Evolutionary conservation across 2,888 invertebrate species (phyloP).

Genomic region (Lochmaea capreae): DNA sequence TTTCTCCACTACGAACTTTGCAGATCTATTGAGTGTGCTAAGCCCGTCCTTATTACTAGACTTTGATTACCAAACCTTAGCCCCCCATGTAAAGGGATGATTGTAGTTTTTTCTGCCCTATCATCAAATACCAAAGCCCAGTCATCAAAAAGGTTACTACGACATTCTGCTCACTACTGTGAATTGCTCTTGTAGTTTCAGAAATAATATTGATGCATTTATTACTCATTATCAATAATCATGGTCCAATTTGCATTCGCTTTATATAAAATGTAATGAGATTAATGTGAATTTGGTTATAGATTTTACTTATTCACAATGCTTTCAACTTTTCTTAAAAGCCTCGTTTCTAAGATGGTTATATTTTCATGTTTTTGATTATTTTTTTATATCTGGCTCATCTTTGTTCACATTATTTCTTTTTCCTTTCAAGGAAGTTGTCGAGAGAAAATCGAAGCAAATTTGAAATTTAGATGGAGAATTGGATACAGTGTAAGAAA

Average conservation of each 20-base stretch:
- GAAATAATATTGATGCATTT: too few species aligned
- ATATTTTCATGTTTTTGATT: neutral
- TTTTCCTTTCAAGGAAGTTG: neutral
- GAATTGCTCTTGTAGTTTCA: too few species aligned
- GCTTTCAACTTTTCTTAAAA: constrained; percentile 3
- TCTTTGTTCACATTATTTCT: neutral
- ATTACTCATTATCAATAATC: neutral
- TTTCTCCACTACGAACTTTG: too few species aligned
- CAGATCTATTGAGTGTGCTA: too few species aligned
- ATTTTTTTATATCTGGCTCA: neutral
- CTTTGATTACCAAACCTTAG: too few species aligned
- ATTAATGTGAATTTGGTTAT: constrained; percentile 20
- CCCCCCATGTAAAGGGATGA: too few species aligned
- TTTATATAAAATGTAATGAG: constrained; percentile 1
- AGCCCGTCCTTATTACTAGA: too few species aligned
- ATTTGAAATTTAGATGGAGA: constrained; percentile 3
- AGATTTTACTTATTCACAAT: constrained; percentile 23
- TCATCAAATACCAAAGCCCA: too few species aligned
- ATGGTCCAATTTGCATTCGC: neutral
- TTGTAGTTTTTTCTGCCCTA: too few species aligned
- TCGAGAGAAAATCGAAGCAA: neutral
- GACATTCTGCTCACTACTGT: too few species aligned
- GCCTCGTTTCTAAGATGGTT: neutral
- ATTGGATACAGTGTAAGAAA: neutral
- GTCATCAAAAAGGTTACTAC: too few species aligned